Conservation (phyloP, 2,888 invertebrate genomes). For the Poecilobothrus nobilitatus region DNA sequence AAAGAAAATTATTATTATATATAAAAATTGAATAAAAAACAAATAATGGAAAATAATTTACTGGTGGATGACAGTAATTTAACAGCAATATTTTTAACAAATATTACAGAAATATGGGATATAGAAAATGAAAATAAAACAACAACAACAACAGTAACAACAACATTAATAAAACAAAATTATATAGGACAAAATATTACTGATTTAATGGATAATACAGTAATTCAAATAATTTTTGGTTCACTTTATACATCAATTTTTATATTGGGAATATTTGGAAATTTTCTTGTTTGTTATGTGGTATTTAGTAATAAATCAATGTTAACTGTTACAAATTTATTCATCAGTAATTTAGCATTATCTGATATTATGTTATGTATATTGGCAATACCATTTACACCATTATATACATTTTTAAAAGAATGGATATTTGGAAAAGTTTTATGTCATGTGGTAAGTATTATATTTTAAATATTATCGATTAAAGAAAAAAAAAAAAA, state of each 20-base stretch:
- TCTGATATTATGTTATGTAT: conserved; percentile 90
- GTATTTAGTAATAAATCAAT: conserved; percentile 87
- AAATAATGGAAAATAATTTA: not conserved
- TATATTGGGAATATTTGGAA: conserved; percentile 80
- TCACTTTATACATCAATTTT: conserved; percentile 73
- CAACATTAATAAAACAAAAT: not conserved
- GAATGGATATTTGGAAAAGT: conserved; percentile 89
- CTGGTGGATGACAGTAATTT: not conserved
- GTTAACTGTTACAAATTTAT: conserved; percentile 97
- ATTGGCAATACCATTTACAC: conserved; percentile 93
- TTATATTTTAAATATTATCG: no score
- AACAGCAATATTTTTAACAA: not conserved
- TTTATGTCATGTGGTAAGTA: conserved; percentile 70
- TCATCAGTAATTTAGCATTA: conserved; percentile 92
- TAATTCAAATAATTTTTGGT: conserved; percentile 24
- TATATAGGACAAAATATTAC: not conserved
- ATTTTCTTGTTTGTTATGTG: conserved; percentile 86
- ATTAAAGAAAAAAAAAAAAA: no score
- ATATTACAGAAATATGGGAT: not conserved
- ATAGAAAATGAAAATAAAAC: not conserved
- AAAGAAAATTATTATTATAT: no score
- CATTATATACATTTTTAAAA: conserved; percentile 83
- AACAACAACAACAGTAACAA: no score
- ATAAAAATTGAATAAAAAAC: not conserved
- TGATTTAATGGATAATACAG: conserved; percentile 23